A percentile compares a stretch with the other conserved stretches of the same genome.
phyloP scores from a whole-genome alignment of 1,140 invertebrate species.

The Drosophila pruinosa region DNA sequence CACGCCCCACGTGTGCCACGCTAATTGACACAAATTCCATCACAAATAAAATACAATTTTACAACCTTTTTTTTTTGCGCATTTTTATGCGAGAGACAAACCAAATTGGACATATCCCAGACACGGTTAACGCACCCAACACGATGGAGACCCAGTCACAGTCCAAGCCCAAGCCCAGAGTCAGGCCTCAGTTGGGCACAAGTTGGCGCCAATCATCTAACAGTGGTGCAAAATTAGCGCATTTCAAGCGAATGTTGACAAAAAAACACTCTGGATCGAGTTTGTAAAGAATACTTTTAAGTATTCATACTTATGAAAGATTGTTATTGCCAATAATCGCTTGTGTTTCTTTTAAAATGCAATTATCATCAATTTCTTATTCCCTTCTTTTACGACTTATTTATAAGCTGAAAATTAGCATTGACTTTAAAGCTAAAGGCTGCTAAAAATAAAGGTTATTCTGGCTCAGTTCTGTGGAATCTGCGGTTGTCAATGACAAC shows the following conservation, averaged over 20 bases:
- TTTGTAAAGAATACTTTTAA: background rate
- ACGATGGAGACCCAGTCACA: background rate
- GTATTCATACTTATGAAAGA: background rate
- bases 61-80: constrained; percentile 27
- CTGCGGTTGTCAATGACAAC: background rate
- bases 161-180: background rate
- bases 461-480: background rate
- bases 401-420: background rate
- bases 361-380: background rate
- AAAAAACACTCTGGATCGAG: background rate
- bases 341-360: background rate
- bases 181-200: background rate
- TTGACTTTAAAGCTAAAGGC: background rate
- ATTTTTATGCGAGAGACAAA: constrained; percentile 54
- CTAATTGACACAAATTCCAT: constrained; percentile 78
- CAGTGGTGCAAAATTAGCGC: background rate
- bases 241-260: background rate
- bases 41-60: constrained; percentile 54
- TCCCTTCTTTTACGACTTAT: background rate
- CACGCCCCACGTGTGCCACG: constrained; percentile 53
- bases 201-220: background rate
- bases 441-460: background rate
- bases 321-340: too few relatives aligned
- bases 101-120: constrained; percentile 61
- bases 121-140: constrained; percentile 47